Base-by-base conservation (phyloP, 2,113 vertebrate genomes). In the Dolichallabes microphthalmus region DNA sequence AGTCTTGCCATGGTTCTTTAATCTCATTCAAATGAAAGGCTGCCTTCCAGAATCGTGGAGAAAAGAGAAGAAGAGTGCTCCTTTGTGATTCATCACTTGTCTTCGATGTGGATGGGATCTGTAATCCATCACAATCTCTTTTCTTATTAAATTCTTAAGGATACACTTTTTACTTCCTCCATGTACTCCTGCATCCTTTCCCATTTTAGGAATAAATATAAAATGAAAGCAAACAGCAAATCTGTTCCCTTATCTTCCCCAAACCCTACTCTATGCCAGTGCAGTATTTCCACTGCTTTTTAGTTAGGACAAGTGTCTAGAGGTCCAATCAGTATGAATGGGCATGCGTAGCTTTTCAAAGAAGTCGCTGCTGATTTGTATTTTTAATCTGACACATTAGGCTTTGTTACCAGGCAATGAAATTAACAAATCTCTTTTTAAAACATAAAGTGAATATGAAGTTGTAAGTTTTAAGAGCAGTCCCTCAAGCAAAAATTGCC, bases 91-190 rank as follows among this genome's bases (percentile, higher is more conserved):
- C 88, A 93, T 95, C 95, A 95, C 94, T 95, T 93, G 92, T 95
- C 94, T 95, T 92, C 91, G 91, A 92, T 91, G 90, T 93, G 92
- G 92, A 94, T 93, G 94, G 93, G 91, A 92, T 92, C 91, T 93
- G 91, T 94, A 95, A 95, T 95, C 94, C 95, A 95, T 95, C 94
- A 95, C 93, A 90, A 94, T 95, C 92, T 93, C 91, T 91, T 94
- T 94, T 95, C 94, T 94, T 95, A 95, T 95, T 95, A 95, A 93
- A 95, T 94, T 94, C 93, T 93, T 93, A 91, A 94, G 91, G 92
- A 95, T 93, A 94, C 93, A 93, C 93, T 94, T 93, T 93, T 92
- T 88, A 92, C 92, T 92, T 91, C 91, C 91, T 94, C 92, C 90
- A 91, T 94, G 91, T 90, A 90, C 87, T 89, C 89, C 89, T 90